Evolutionary conservation across 1,140 invertebrate genomes (phyloP).

Genomic region (Venturia canescens): DNA sequence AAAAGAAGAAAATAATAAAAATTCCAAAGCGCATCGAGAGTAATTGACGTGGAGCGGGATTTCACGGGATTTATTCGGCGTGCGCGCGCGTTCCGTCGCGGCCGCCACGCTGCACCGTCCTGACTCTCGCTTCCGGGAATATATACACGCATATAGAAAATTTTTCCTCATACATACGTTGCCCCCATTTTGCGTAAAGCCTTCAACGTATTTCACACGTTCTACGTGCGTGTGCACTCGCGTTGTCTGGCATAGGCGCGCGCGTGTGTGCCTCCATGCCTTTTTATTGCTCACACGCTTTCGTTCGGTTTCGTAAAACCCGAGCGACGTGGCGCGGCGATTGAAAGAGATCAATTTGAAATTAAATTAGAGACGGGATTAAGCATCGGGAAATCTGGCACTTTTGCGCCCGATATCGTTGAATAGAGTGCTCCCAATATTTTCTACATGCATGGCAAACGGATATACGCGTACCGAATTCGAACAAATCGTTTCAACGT

Average conservation of each 20-base stretch:
- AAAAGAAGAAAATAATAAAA: not conserved
- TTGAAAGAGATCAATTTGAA: slow-evolving; percentile 41
- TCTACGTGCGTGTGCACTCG: not conserved
- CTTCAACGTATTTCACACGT: slow-evolving; percentile 18
- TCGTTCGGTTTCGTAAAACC: not conserved
- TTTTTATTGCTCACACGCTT: not conserved
- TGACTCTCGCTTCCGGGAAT: not conserved
- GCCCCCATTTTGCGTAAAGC: too few species aligned
- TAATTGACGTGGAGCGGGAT: slow-evolving; percentile 30
- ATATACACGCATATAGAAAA: not conserved
- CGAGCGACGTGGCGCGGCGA: not conserved
- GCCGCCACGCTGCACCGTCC: not conserved
- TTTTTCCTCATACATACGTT: not conserved
- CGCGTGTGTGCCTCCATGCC: too few species aligned
- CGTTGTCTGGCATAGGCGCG: too few species aligned
- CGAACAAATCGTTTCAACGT: too few species aligned
- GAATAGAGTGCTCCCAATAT: not conserved
- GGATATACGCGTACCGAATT: not conserved
- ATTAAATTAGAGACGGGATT: slow-evolving; percentile 39
- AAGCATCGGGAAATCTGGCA: slow-evolving; percentile 1
- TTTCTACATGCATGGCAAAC: not conserved
- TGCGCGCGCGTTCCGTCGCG: not conserved
- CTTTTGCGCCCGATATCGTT: slow-evolving; percentile 3
- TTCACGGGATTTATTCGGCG: slow-evolving; percentile 22
- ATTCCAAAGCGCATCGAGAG: slow-evolving; percentile 32